phyloP scores from a whole-genome alignment of 1,140 invertebrate genomes.

The Aphis craccivora region DNA sequence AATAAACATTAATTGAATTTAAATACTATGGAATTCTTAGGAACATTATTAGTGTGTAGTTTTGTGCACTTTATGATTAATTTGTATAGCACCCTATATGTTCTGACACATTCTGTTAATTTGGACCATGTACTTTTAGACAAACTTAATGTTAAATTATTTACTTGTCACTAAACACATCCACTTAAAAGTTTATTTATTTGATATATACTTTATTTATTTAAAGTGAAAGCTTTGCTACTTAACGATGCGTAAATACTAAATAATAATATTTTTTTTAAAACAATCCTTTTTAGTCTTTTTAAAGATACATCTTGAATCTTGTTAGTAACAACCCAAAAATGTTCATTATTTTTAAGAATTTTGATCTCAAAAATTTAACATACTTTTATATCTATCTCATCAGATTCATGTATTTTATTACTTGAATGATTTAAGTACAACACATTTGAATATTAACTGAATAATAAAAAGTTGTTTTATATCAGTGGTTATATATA shows the following conservation, averaged over 20 bases:
- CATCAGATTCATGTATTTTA: not conserved
- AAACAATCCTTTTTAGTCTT: not conserved
- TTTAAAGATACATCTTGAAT: not conserved
- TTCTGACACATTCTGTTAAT: not conserved
- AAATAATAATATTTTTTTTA: slow-evolving; percentile 17
- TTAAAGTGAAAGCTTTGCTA: not conserved
- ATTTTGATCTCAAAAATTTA: not conserved
- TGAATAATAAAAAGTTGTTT: not conserved
- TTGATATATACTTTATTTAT: slow-evolving; percentile 1
- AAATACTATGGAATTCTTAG: not conserved
- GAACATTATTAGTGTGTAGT: not conserved
- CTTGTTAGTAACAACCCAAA: not conserved
- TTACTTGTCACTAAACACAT: slow-evolving; percentile 20
- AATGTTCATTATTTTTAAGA: not conserved
- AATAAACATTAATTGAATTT: not conserved
- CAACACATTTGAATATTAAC: not conserved
- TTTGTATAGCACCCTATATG: not conserved
- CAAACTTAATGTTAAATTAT: slow-evolving; percentile 23
- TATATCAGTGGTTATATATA: too few relatives aligned
- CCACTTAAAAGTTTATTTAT: slow-evolving; percentile 21
- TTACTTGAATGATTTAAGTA: not conserved
- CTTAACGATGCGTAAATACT: slow-evolving; percentile 21
- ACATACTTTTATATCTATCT: not conserved
- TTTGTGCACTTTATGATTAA: not conserved
- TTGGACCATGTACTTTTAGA: not conserved